phyloP scores from a whole-genome alignment of 1,140 invertebrate species.

The Odontomachus brunneus region DNA sequence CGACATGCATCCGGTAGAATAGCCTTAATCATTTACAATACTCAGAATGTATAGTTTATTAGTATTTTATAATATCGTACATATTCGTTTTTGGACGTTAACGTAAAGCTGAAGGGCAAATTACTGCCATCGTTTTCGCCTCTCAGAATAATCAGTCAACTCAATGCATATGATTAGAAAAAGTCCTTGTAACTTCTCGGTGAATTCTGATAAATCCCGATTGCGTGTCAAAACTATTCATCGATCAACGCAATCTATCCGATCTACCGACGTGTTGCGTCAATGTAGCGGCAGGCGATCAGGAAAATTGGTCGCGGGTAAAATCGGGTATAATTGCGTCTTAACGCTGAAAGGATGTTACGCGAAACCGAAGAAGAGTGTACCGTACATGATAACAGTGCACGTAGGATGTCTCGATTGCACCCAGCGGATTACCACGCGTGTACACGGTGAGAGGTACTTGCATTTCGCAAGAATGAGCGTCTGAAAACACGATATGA shows the following conservation, averaged over 20 bases:
- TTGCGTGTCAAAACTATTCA: no score
- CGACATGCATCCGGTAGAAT: not conserved
- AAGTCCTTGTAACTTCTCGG: no score
- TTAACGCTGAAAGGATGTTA: constrained; percentile 37
- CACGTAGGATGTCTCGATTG: constrained; percentile 49
- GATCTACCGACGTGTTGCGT: constrained; percentile 1
- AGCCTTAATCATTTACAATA: no score
- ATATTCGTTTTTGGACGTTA: no score
- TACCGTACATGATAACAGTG: constrained; percentile 40
- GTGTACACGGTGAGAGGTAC: constrained; percentile 13
- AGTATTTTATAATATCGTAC: no score
- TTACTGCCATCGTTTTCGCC: no score
- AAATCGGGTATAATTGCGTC: constrained; percentile 33
- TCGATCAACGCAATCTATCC: not conserved
- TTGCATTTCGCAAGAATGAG: constrained; percentile 47
- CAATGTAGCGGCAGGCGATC: not conserved
- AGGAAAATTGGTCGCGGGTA: constrained; percentile 32
- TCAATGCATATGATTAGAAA: no score
- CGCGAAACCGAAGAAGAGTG: constrained; percentile 42
- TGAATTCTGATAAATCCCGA: no score
- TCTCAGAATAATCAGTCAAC: no score
- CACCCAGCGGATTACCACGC: constrained; percentile 23
- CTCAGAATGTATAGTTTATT: no score
- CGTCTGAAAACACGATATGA: constrained; percentile 35
- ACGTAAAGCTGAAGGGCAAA: no score